A percentile compares a stretch with the other conserved stretches of the same genome.
phyloP scores from a whole-genome alignment of 1,140 invertebrate genomes.

The Lucilia sericata region DNA sequence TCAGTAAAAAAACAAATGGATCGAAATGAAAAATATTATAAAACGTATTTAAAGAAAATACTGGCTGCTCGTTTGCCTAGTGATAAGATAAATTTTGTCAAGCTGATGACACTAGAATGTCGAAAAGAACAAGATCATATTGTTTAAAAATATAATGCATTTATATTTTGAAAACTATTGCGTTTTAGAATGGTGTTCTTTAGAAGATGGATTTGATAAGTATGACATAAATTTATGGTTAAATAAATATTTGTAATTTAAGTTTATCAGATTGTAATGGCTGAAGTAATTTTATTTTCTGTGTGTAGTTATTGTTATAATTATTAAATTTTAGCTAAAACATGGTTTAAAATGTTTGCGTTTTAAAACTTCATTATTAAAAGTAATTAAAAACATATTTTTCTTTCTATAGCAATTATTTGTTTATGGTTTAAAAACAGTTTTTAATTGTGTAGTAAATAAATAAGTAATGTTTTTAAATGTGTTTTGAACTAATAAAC shows the following conservation, averaged over 20 bases:
- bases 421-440: neutral
- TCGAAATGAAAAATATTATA: constrained; percentile 1
- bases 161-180: neutral
- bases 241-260: too few relatives aligned
- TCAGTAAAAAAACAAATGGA: neutral
- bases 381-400: too few relatives aligned
- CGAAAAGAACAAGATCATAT: neutral
- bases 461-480: neutral
- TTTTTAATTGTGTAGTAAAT: neutral
- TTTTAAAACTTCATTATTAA: too few relatives aligned
- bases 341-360: too few relatives aligned
- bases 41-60: neutral
- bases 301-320: too few relatives aligned
- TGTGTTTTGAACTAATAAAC: too few relatives aligned
- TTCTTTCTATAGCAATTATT: too few relatives aligned
- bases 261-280: too few relatives aligned
- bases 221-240: too few relatives aligned
- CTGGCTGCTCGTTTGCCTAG: neutral
- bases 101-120: neutral
- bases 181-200: neutral
- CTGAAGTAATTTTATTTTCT: too few relatives aligned
- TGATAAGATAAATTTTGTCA: constrained; percentile 1
- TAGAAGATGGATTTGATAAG: neutral
- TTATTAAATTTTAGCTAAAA: too few relatives aligned
- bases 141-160: neutral